Evolutionary conservation across 2,888 invertebrate species (phyloP), one percentile per base, ranked within the genome.

Genomic region (Herminia tarsipennalis): DNA sequence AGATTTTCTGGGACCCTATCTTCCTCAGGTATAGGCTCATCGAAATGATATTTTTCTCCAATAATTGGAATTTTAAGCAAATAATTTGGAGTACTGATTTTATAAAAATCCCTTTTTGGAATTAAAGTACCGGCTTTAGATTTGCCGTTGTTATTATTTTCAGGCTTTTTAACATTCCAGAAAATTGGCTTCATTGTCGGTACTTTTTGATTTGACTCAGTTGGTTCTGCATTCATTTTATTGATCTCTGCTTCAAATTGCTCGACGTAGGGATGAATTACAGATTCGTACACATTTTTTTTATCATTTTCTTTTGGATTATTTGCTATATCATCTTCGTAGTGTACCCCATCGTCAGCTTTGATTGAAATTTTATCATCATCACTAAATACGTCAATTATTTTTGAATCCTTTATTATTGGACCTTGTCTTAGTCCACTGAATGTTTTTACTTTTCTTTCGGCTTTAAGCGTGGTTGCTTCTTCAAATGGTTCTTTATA

Each of bases 21-120:
- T 2, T 35, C 66, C 10, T 83, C 85, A 2, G 87, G 87, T 2
- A 87, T 44, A 0, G 86, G 83, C 43, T 87, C 87, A 17, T 81
- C 54, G n/a, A 86, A 85, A 33, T 84, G 73, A 29, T 86, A 87
- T 46, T 70, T 77, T 9, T 86, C 83, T 0, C 76, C 81, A 0
- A 80, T 52, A 1, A 65, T 69, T 0, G 83, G 81, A 2, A 81
- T 14, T 13, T 75, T 78, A 0, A 58, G 73, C 6, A 70, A 68
- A 45, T 83, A 86, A 53, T 81, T 78, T 0, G 86, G 84, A 17
- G 78, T 79, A 1, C 66, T 72, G 28, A 81, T 61, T 33, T 68
- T 81, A 32, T 67, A 81, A 1, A 43, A 56, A 9, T 72, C 56
- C 17, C 73, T 70, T 0, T 73, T 82, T 0, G 80, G 83, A 18